Evolutionary conservation across 2,113 vertebrate species (phyloP).

Genomic region (Aptenodytes patagonicus): DNA sequence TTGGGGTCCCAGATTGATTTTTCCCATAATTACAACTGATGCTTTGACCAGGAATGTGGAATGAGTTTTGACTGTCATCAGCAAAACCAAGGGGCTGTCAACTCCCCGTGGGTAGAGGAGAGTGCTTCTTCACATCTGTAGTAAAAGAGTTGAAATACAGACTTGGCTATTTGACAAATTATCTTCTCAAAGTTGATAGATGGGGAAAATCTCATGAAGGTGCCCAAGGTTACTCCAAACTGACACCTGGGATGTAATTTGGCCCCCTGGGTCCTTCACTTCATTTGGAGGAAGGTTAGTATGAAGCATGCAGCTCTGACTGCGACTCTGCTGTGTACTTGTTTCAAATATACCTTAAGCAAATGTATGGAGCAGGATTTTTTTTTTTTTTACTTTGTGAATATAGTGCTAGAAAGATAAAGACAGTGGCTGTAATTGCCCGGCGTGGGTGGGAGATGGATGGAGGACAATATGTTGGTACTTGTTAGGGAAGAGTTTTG

Average conservation of each 20-base stretch:
- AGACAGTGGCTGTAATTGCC: neutral
- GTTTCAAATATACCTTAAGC: neutral
- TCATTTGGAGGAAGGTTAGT: neutral
- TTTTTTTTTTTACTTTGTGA: neutral
- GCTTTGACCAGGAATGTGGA: neutral
- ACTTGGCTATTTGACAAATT: neutral
- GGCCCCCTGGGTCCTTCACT: neutral
- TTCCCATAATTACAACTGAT: neutral
- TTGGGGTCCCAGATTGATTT: neutral
- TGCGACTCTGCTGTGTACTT: rapidly evolving
- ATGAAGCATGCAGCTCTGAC: neutral
- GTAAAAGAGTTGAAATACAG: neutral
- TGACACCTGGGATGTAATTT: neutral
- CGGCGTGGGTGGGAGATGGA: neutral
- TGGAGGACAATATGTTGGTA: neutral
- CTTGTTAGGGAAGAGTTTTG: neutral
- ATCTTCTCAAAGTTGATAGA: neutral
- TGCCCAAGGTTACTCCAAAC: neutral
- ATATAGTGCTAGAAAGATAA: neutral
- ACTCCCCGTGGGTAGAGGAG: neutral
- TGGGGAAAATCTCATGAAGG: neutral
- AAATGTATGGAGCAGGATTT: neutral
- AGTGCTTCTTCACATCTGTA: neutral
- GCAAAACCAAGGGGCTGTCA: neutral
- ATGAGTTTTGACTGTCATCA: neutral